phyloP scores from a whole-genome alignment of 2,888 invertebrate species.

The Gymnosoma rotundatum region DNA sequence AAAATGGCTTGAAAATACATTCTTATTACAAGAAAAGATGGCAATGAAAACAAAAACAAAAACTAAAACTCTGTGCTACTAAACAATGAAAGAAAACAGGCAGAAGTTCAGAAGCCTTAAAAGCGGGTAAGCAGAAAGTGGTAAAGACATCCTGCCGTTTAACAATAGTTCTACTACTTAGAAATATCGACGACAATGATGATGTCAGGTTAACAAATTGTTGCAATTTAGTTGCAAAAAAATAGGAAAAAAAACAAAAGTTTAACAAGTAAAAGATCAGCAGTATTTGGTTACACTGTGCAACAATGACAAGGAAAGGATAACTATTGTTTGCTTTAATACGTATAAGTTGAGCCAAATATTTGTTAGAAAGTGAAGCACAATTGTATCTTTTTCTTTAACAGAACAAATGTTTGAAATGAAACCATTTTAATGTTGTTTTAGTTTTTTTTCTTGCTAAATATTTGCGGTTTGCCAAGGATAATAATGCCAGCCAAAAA shows the following conservation, averaged over 20 bases:
- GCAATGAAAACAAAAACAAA: slow-evolving; percentile 5
- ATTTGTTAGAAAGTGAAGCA: slow-evolving; percentile 14
- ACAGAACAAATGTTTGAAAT: slow-evolving; percentile 46
- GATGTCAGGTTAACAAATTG: slow-evolving; percentile 75
- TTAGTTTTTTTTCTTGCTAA: slow-evolving; percentile 17
- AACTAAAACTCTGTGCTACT: slow-evolving; percentile 30
- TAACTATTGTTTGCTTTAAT: slow-evolving; percentile 62
- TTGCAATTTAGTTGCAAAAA: slow-evolving; percentile 72
- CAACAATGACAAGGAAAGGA: slow-evolving; percentile 39
- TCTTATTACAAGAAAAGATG: slow-evolving; percentile 43
- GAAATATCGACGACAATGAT: slow-evolving; percentile 65
- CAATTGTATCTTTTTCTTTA: not conserved
- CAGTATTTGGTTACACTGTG: slow-evolving; percentile 43
- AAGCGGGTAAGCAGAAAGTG: slow-evolving; percentile 52
- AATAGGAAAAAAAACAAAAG: slow-evolving; percentile 12
- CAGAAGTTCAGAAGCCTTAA: slow-evolving; percentile 40
- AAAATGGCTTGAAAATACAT: slow-evolving; percentile 16
- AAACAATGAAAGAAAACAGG: slow-evolving; percentile 30
- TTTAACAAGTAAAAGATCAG: slow-evolving; percentile 62
- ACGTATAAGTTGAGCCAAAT: slow-evolving; percentile 39
- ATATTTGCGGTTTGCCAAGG: slow-evolving; percentile 71
- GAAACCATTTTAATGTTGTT: slow-evolving; percentile 65
- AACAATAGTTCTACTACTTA: slow-evolving; percentile 41
- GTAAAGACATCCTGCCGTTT: slow-evolving; percentile 52
- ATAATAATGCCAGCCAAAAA: slow-evolving; percentile 66